Evolutionary conservation across 2,888 invertebrate genomes (phyloP), one percentile per base, ranked within the genome.

Genomic region (Caenorhabditis wallacei): DNA sequence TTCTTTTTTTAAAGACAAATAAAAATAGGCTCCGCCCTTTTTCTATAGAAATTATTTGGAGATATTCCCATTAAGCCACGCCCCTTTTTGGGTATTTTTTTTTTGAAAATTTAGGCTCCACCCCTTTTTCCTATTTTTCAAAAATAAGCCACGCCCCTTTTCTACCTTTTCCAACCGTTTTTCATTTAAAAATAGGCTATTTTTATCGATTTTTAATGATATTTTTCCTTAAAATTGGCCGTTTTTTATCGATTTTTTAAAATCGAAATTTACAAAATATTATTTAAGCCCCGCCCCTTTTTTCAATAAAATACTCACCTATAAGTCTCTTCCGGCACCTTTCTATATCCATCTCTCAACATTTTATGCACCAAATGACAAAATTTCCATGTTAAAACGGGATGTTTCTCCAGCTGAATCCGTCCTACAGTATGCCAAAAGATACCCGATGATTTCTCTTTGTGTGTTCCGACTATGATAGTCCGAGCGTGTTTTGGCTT

Each of bases 311-410:
- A 63, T n/a, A n/a, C 18, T 26, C 35, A 87, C 85, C 82, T 72
- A 57, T 84, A 83, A 0, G 85, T 82, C 64, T 88, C 87, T 37
- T 84, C 85, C 0, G 87, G 85, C 11, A 89, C 89, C 59, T 87
- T 88, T 22, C 89, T 95, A 93, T 98, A 97, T 0, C 98, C 98
- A 93, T 99, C 98, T 18, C 98, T 94, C 82, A 98, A 93, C 70
- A 99, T 94, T 89, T 98, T 98, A 93, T 99, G 99, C 24, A 98
- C 94, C 85, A 98, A 96, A 93, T 99, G 97, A 92, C 97, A 98
- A 93, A 98, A 97, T 93, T 99, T 99, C 99, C 99, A 99, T 35
- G 97, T 96, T 61, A 97, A 95, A 89, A 99, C 97, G 84, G 96
- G 95, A 93, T 97, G 96, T 89, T 97, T 97, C 93, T 96, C 95